These are phyloP conservation scores for Polyergus mexicanus DNA, from an alignment of 1,140 invertebrate genomes.

Conservation along the genomic window DNA sequence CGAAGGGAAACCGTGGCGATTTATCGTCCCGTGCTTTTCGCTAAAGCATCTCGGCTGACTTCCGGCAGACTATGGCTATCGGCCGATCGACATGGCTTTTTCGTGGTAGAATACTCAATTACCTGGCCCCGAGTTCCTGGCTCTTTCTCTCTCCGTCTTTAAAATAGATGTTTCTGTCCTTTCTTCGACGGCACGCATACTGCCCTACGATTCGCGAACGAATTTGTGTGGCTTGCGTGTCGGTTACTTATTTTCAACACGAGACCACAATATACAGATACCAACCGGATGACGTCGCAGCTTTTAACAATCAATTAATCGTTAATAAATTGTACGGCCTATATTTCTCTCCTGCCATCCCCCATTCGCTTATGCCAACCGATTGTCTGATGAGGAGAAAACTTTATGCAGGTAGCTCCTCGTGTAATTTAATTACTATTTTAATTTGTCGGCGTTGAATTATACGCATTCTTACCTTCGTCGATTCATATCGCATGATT, in stretches of 20 bases:
- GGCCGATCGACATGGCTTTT: constrained; percentile 84
- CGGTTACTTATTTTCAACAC: constrained; percentile 57
- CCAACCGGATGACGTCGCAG: constrained; percentile 17
- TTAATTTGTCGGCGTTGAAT: constrained; percentile 53
- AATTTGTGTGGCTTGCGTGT: constrained; percentile 53
- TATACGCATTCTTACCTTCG: constrained; percentile 39
- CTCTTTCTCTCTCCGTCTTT: constrained; percentile 44
- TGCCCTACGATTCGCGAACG: not conserved
- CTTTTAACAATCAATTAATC: constrained; percentile 65
- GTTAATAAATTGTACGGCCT: constrained; percentile 60
- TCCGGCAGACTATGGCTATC: constrained; percentile 83
- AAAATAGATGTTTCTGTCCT: not conserved
- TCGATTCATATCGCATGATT: constrained; percentile 49
- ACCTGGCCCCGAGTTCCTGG: constrained; percentile 68
- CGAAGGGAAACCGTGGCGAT: constrained; percentile 68
- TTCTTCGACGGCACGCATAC: constrained; percentile 9
- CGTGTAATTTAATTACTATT: constrained; percentile 51
- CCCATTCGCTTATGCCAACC: not conserved
- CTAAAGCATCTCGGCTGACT: constrained; percentile 83
- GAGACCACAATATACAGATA: constrained; percentile 13
- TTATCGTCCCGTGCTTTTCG: constrained; percentile 83
- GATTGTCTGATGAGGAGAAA: constrained; percentile 14
- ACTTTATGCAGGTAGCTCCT: constrained; percentile 19
- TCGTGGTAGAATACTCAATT: constrained; percentile 85
- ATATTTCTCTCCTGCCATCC: not conserved